Base-by-base conservation (phyloP, 2,888 invertebrate species). In the Tetramorium bicarinatum region DNA sequence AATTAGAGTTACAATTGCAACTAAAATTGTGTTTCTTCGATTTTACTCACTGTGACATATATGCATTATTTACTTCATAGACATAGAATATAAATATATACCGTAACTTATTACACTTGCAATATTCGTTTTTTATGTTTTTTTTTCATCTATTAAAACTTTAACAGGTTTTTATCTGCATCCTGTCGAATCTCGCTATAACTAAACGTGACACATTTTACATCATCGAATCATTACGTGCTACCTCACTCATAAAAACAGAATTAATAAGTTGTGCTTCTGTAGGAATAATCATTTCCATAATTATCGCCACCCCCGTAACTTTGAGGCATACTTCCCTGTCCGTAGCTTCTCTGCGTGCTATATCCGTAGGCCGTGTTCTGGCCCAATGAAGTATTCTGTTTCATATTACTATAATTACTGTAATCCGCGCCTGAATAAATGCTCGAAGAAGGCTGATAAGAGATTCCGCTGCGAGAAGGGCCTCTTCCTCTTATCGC, bases 391-490 rank as follows among this genome's bases (percentile, higher is more conserved):
- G 91, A 79, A 77, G 85, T 84, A 85, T 75, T 87, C 67, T 88
- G 90, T 72, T 92, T 92, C 77, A 89, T 87, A 44, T 85, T 90
- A 38, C 79, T 90, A 82, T 93, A 93, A 80, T 82, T 92, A 85
- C 86, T 90, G 72, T 93, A 93, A 75, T 93, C 92, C 15, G 91
- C 85, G 77, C 88, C 89, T 11, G 92, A 89, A 76, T 93, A 93
- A 82, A 85, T 83, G 38, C 79, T 90, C 18, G 90, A 87, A 52
- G 87, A 79, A 62, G 91, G 87, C 59, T 91, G 93, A 87, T 92
- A 93, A 61, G 92, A 88, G 81, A 76, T 87, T 67, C 91, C 92
- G 54, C 87, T 87, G 4, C 91, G 91, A 81, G 82, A 54, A 67
- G 83, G 67, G 7, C 90, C 89, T 85, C 91, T 87, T 83, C 90